Base-by-base conservation (phyloP, 2,797 vertebrate genomes). In the Chloroceryle amazona region DNA sequence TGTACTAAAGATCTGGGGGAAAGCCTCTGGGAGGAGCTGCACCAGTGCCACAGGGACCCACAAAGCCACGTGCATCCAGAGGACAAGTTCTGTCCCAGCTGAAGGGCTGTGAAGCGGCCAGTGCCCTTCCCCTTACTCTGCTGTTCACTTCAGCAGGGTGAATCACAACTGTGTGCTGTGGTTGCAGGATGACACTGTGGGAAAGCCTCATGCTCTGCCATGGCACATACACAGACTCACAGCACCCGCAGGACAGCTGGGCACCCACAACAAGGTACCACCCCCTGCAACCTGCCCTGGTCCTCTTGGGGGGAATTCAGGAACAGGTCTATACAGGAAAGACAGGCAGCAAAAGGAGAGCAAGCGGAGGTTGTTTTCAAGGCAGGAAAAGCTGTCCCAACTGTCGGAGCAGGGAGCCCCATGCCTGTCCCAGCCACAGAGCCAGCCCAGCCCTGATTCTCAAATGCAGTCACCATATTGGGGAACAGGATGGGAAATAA, bases 31-130 rank as follows among this genome's bases (percentile, higher is more conserved):
- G 31, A 80, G 26, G 47, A 65, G 20, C 68, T 47, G 42, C 7
- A 8, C 13, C 3, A 2, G 28, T 26, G 29, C 46, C 61, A 23
- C 0, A 0, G 61, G 62, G 68, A 66, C 41, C 46, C 1, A 0
- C 62, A 67, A 47, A 42, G 8, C n/a, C 13, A 6, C 1, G 3
- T n/a, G 28, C 31, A 19, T 19, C 22, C 11, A 2, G 20, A 68
- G 42, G 63, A 52, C 13, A 8, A 54, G 49, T 52, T 52, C 44
- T 70, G 74, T 68, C 74, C 67, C 52, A 58, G 72, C 46, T 2
- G 1, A n/a, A 66, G 49, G 9, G 13, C 49, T 28, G 26, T 9
- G 16, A 51, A 51, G 60, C 1, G 1, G 29, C 81, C 63, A 49
- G 39, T 4, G 0, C 16, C 35, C 52, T 74, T 73, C 22, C 42